Evolutionary conservation across 2,888 invertebrate species (phyloP).

Genomic region (Brachylomia viminalis): DNA sequence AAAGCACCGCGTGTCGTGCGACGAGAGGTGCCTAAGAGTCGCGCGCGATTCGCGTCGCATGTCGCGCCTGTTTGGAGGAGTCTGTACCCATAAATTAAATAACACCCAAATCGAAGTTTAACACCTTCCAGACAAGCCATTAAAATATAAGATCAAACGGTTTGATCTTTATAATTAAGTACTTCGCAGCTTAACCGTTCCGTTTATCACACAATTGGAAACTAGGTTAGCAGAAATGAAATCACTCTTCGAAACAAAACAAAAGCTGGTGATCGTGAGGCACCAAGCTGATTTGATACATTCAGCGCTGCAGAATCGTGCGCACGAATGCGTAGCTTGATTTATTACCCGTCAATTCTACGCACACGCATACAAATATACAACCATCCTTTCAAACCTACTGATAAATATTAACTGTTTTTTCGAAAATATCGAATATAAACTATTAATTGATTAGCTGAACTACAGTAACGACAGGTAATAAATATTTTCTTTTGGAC

Average conservation of each 20-base stretch:
- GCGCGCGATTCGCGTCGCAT: too few species aligned
- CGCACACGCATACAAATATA: slow-evolving; percentile 52
- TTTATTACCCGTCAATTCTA: slow-evolving; percentile 78
- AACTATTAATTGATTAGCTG: slow-evolving; percentile 81
- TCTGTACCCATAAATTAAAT: background rate
- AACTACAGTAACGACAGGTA: slow-evolving; percentile 82
- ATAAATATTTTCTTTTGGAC: slow-evolving; percentile 79
- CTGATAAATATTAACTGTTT: slow-evolving; percentile 68
- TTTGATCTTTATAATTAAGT: slow-evolving; percentile 48
- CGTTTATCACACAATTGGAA: slow-evolving; percentile 68
- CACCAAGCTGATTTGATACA: slow-evolving; percentile 89
- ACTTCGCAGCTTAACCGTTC: slow-evolving; percentile 45
- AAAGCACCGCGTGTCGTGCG: too few species aligned
- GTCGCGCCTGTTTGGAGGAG: too few species aligned
- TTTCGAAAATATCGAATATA: slow-evolving; percentile 71
- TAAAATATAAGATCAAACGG: slow-evolving; percentile 37
- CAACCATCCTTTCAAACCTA: slow-evolving; percentile 66
- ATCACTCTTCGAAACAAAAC: slow-evolving; percentile 80
- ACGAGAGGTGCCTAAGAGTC: too few species aligned
- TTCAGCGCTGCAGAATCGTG: slow-evolving; percentile 86
- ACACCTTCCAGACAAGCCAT: slow-evolving; percentile 42
- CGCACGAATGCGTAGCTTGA: slow-evolving; percentile 81
- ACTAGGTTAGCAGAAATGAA: slow-evolving; percentile 82
- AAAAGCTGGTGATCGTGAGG: slow-evolving; percentile 87
- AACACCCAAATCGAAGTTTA: slow-evolving; percentile 7